Evolutionary conservation across 2,797 vertebrate genomes (phyloP).

Genomic region (Jordanella pulchra): DNA sequence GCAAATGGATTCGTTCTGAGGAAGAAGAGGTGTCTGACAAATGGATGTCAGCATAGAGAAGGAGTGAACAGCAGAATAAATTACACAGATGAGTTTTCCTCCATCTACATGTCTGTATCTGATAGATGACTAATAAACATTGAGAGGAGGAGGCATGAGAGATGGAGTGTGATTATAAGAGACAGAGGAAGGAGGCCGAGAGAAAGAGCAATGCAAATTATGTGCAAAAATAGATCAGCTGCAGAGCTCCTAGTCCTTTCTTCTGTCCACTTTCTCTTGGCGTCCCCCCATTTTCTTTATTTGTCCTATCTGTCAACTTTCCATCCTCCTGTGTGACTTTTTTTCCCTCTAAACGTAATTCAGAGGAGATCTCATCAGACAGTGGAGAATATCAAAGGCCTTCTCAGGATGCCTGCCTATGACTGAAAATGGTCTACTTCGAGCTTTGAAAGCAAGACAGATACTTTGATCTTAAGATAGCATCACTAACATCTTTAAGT

Average conservation of each 20-base stretch:
- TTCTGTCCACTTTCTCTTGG: not conserved
- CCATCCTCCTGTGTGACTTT: not conserved
- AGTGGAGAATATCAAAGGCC: conserved; percentile 25
- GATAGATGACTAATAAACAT: conserved; percentile 41
- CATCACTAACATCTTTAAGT: conserved; percentile 9
- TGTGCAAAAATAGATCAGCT: conserved; percentile 28
- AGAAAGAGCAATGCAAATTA: conserved; percentile 13
- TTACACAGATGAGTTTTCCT: conserved; percentile 32
- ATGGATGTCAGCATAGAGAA: conserved; percentile 38
- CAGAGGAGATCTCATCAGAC: conserved; percentile 38
- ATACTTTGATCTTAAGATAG: conserved; percentile 45
- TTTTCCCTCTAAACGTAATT: conserved; percentile 1
- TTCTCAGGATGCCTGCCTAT: conserved; percentile 26
- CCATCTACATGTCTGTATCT: conserved; percentile 31
- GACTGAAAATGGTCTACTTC: conserved; percentile 35
- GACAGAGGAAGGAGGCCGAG: conserved; percentile 7
- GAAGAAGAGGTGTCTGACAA: conserved; percentile 42
- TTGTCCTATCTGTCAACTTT: not conserved
- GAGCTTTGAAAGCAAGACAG: conserved; percentile 35
- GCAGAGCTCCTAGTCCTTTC: not conserved
- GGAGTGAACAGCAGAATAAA: conserved; percentile 42
- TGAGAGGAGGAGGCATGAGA: not conserved
- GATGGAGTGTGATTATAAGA: conserved; percentile 20
- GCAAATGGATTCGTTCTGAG: conserved; percentile 48
- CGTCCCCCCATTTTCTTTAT: not conserved